A percentile compares a stretch with the other conserved stretches of the same genome.
phyloP scores from a whole-genome alignment of 2,797 vertebrate species.

The Girardinus metallicus region DNA sequence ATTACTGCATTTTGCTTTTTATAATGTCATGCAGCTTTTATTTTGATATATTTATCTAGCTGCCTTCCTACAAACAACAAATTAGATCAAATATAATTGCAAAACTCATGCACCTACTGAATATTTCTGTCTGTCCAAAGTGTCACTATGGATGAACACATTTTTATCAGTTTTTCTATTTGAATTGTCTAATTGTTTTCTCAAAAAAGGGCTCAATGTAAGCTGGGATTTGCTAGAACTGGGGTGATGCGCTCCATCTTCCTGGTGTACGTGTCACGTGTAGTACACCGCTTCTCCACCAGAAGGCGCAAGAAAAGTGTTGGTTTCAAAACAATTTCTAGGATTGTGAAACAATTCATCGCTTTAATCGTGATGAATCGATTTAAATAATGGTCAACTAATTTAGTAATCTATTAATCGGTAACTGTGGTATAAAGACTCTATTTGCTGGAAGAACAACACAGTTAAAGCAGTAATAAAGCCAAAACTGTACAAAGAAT shows the following conservation, averaged over 20 bases:
- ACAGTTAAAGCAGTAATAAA: too few relatives aligned
- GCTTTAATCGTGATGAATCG: too few relatives aligned
- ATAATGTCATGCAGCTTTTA: not conserved
- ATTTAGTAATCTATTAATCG: too few relatives aligned
- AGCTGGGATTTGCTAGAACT: not conserved
- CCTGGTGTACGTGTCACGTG: not conserved
- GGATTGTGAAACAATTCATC: too few relatives aligned
- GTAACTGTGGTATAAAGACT: too few relatives aligned
- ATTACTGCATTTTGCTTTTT: not conserved
- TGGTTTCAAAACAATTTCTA: too few relatives aligned
- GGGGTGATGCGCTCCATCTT: too few relatives aligned
- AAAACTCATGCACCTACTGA: not conserved
- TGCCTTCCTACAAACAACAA: not conserved
- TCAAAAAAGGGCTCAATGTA: not conserved
- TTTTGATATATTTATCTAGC: not conserved
- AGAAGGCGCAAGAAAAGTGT: not conserved
- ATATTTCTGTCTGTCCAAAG: not conserved
- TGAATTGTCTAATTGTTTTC: not conserved
- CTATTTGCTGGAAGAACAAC: too few relatives aligned
- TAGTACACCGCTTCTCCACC: not conserved
- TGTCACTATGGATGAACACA: not conserved
- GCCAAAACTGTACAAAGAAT: too few relatives aligned
- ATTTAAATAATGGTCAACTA: too few relatives aligned
- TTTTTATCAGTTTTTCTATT: not conserved
- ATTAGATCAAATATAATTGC: not conserved